A percentile compares a stretch with the other conserved stretches of the same genome.
These are phyloP conservation scores for Sebastes paucispinis DNA, from an alignment of 2,797 vertebrate genomes.

Conservation along the genomic window DNA sequence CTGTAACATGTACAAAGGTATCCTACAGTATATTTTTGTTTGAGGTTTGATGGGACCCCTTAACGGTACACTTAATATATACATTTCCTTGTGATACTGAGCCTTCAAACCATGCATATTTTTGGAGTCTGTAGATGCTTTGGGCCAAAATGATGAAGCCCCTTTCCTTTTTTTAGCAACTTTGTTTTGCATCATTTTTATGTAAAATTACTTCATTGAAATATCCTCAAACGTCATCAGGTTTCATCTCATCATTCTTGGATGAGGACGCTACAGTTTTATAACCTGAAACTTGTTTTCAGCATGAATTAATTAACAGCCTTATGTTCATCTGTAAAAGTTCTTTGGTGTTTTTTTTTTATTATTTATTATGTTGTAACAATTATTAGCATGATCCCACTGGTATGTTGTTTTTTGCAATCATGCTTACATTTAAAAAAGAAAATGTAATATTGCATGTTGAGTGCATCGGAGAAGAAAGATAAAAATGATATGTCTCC, in stretches of 20 bases:
- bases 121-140: constrained; percentile 42
- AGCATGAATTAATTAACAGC: constrained; percentile 18
- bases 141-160: constrained; percentile 6
- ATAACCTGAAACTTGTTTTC: constrained; percentile 13
- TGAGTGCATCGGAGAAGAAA: constrained; percentile 38
- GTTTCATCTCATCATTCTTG: constrained; percentile 29
- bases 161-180: not conserved
- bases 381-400: constrained; percentile 48
- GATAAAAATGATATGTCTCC: not conserved
- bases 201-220: constrained; percentile 17
- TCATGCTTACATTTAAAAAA: constrained; percentile 27
- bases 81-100: constrained; percentile 57
- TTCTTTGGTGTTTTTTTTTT: not conserved
- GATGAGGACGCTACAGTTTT: constrained; percentile 15
- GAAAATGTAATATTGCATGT: constrained; percentile 60
- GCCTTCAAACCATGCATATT: constrained; percentile 18
- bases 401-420: constrained; percentile 44
- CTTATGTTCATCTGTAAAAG: constrained; percentile 10
- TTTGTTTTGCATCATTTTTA: not conserved
- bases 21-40: constrained; percentile 36
- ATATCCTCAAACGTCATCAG: not conserved
- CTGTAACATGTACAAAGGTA: constrained; percentile 55
- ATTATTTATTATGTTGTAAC: constrained; percentile 34
- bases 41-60: constrained; percentile 55
- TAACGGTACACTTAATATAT: not conserved